Conservation (phyloP, 2,113 vertebrate genomes). For the Zingel zingel region DNA sequence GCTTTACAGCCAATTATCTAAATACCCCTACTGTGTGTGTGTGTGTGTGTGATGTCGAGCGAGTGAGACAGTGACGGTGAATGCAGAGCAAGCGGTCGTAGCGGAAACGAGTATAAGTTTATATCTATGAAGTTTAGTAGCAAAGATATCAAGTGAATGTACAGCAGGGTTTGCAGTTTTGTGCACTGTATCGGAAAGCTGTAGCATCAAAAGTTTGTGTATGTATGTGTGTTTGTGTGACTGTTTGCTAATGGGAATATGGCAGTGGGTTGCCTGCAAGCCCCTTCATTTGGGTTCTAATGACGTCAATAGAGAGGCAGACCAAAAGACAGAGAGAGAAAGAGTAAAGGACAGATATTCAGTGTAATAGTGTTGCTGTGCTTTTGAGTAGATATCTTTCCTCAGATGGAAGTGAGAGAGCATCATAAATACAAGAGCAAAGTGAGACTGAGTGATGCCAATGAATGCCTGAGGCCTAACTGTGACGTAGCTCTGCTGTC, state of each 20-base stretch:
- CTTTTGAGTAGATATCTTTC: background rate
- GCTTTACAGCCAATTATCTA: conserved; percentile 65
- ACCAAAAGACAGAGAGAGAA: conserved; percentile 13
- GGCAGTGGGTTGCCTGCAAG: conserved; percentile 43
- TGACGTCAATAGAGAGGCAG: conserved; percentile 22
- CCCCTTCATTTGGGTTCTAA: conserved; percentile 45
- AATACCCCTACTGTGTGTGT: conserved; percentile 47
- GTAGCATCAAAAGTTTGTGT: background rate
- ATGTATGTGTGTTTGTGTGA: conserved; percentile 8
- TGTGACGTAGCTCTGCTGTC: conserved; percentile 17
- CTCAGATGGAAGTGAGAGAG: background rate
- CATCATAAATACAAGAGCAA: conserved; percentile 9
- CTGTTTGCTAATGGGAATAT: conserved; percentile 65
- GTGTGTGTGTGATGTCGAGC: background rate
- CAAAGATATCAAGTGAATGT: too few species aligned
- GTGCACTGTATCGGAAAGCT: too few species aligned
- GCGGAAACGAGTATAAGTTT: too few species aligned
- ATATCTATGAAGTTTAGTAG: too few species aligned
- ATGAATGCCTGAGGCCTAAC: conserved; percentile 11
- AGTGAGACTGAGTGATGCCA: conserved; percentile 1
- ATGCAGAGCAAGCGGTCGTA: too few species aligned
- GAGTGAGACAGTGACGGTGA: too few species aligned
- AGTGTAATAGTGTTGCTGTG: background rate
- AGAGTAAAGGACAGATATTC: background rate
- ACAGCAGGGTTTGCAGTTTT: too few species aligned